phyloP scores from a whole-genome alignment of 1,140 invertebrate genomes.

The Drosophila cardini region DNA sequence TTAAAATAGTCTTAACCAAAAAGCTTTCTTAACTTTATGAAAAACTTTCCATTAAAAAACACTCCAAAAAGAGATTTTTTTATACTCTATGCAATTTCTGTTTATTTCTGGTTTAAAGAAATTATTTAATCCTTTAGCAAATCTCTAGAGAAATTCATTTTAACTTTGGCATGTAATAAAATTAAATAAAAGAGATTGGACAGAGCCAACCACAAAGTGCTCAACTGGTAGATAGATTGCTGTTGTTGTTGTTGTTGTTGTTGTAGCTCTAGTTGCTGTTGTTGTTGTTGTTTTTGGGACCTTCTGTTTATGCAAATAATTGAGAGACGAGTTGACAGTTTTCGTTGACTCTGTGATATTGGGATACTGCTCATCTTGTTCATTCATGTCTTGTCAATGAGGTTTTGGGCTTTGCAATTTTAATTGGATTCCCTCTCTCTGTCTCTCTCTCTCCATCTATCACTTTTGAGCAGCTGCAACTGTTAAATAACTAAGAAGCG shows the following conservation, averaged over 20 bases:
- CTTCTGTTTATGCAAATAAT: slow-evolving; percentile 51
- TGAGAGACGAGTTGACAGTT: slow-evolving; percentile 44
- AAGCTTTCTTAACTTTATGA: no score
- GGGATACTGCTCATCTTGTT: slow-evolving; percentile 10
- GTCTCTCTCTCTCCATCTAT: no score
- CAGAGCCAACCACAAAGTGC: slow-evolving; percentile 24
- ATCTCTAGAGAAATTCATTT: slow-evolving; percentile 45
- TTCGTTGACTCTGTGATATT: slow-evolving; percentile 33
- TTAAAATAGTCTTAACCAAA: no score
- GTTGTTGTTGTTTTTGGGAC: slow-evolving; percentile 5
- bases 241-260: slow-evolving; percentile 7
- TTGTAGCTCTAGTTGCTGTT: neutral
- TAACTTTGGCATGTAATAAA: slow-evolving; percentile 32
- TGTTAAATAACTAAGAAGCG: slow-evolving; percentile 8
- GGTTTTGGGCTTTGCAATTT: slow-evolving; percentile 44
- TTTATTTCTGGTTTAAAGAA: neutral
- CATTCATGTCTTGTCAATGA: slow-evolving; percentile 15
- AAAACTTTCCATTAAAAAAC: no score
- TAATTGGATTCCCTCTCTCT: slow-evolving; percentile 35
- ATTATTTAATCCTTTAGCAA: slow-evolving; percentile 26
- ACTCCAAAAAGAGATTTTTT: neutral
- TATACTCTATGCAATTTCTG: neutral
- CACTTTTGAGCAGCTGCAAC: slow-evolving; percentile 5
- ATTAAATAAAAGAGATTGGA: slow-evolving; percentile 28
- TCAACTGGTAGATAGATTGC: slow-evolving; percentile 15